These are phyloP conservation scores for Crenuchus spilurus DNA, from an alignment of 2,797 vertebrate genomes.

Conservation along the genomic window DNA sequence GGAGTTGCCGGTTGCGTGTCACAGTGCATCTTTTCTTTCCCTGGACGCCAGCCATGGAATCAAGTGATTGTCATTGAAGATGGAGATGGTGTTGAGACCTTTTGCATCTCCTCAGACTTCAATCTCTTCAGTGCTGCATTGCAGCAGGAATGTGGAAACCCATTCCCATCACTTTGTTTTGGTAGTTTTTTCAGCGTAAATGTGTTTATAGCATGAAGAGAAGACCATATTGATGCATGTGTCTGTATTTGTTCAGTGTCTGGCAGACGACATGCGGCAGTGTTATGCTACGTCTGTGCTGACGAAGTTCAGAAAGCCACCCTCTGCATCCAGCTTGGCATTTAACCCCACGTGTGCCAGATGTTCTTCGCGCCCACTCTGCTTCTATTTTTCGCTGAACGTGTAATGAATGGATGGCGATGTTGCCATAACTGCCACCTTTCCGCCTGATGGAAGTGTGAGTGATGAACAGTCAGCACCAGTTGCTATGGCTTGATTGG, in stretches of 20 bases:
- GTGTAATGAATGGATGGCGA: neutral
- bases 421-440: neutral
- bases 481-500: constrained; percentile 11
- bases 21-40: neutral
- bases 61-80: neutral
- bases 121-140: constrained; percentile 30
- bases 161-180: neutral
- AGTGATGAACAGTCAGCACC: neutral
- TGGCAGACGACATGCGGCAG: constrained; percentile 36
- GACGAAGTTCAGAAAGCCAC: constrained; percentile 41
- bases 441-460: constrained; percentile 1
- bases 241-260: neutral
- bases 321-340: constrained; percentile 28
- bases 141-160: constrained; percentile 13
- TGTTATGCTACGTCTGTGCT: constrained; percentile 30
- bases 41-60: neutral
- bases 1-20: neutral
- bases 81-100: neutral
- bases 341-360: constrained; percentile 36
- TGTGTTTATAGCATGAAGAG: neutral
- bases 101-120: neutral
- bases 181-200: neutral
- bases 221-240: neutral
- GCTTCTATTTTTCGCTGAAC: constrained; percentile 6
- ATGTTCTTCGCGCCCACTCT: constrained; percentile 38